Conservation (phyloP, 2,888 invertebrate genomes). For the Philaethria dido region DNA sequence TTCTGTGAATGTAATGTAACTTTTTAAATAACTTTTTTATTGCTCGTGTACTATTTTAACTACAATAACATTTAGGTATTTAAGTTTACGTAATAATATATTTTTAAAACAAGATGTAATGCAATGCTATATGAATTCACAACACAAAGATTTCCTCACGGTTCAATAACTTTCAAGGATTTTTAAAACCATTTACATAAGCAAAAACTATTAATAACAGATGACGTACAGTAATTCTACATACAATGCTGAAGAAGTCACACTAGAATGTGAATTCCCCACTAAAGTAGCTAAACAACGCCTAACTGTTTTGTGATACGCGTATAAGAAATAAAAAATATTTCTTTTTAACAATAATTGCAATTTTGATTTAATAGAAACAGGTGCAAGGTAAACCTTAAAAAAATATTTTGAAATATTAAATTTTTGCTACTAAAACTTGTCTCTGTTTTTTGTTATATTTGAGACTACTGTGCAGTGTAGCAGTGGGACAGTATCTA, state of each 20-base stretch:
- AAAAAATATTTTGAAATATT: not conserved
- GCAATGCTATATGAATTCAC: conserved; percentile 2
- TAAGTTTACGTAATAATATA: not conserved
- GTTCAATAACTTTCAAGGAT: conserved; percentile 12
- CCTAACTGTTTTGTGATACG: conserved; percentile 20
- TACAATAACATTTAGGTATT: too few relatives aligned
- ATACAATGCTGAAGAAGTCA: conserved; percentile 22
- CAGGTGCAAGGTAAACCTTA: not conserved
- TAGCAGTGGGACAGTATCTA: not conserved
- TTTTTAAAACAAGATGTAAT: conserved; percentile 7
- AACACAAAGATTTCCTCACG: conserved; percentile 17
- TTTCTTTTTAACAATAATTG: not conserved
- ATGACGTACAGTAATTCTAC: conserved; percentile 15
- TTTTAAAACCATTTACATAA: conserved; percentile 25
- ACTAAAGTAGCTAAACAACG: conserved; percentile 3
- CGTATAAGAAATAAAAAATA: conserved; percentile 15
- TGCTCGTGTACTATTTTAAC: too few relatives aligned
- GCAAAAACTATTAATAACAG: conserved; percentile 20
- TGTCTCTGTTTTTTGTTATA: too few relatives aligned
- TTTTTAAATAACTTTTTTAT: too few relatives aligned
- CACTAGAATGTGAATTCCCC: conserved; percentile 12
- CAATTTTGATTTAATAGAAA: conserved; percentile 1
- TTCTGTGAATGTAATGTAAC: too few relatives aligned
- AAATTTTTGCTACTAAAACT: too few relatives aligned
- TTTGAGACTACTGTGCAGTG: not conserved